These are phyloP conservation scores for Zaprionus lachaisei DNA, from an alignment of 1,140 invertebrate species.

Conservation along the genomic window DNA sequence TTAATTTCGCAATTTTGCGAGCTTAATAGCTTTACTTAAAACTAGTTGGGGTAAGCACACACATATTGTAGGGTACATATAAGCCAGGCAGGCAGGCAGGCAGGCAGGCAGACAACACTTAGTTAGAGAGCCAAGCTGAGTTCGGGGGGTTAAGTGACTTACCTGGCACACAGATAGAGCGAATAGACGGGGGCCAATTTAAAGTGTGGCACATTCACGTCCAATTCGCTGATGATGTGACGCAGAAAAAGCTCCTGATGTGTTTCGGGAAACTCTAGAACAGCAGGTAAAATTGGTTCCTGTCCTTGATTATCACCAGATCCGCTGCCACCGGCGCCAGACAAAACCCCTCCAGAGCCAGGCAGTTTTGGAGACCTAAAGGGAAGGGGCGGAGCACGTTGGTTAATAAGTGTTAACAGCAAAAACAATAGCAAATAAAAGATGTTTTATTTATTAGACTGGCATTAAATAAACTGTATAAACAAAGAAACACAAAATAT, in stretches of 20 bases:
- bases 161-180: constrained; percentile 95
- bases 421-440: constrained; percentile 6
- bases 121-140: background rate
- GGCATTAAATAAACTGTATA: background rate
- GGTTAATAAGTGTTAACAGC: constrained; percentile 25
- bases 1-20: background rate
- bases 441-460: constrained; percentile 21
- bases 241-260: constrained; percentile 96
- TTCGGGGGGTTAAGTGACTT: constrained; percentile 34
- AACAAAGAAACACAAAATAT: constrained; percentile 9
- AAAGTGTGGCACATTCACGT: constrained; percentile 93
- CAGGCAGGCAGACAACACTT: constrained; percentile 12
- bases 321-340: constrained; percentile 60
- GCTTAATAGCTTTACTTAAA: background rate
- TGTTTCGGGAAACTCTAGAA: constrained; percentile 97
- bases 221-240: constrained; percentile 93
- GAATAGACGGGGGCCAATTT: constrained; percentile 97
- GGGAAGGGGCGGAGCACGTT: background rate
- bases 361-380: constrained; percentile 76
- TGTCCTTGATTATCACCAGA: constrained; percentile 85
- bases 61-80: background rate
- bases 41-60: background rate
- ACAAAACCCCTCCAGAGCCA: constrained; percentile 53
- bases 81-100: constrained; percentile 18
- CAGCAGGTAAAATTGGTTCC: constrained; percentile 96